These are phyloP conservation scores for Piezodorus guildinii DNA, from an alignment of 1,140 invertebrate genomes.

Conservation along the genomic window DNA sequence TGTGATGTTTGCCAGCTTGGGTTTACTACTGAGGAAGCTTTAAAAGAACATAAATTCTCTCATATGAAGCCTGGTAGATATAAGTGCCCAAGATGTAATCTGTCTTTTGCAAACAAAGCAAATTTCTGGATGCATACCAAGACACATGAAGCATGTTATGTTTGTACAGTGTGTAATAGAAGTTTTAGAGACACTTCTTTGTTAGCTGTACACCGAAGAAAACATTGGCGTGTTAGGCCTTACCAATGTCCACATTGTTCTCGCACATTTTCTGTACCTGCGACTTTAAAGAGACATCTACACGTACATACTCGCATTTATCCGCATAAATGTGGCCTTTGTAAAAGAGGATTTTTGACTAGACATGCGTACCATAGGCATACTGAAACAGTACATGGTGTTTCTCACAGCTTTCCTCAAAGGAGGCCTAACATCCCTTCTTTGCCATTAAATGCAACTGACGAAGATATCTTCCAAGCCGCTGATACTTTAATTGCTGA, in stretches of 20 bases:
- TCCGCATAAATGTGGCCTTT: constrained; percentile 18
- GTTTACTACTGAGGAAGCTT: constrained; percentile 13
- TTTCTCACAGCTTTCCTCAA: background rate
- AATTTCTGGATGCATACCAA: constrained; percentile 23
- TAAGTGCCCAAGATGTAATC: constrained; percentile 16
- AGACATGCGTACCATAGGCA: constrained; percentile 19
- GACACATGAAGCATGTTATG: constrained; percentile 20
- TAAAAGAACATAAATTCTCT: constrained; percentile 18
- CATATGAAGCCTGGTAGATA: constrained; percentile 19
- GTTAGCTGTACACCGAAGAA: constrained; percentile 22
- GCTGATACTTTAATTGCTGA: constrained; percentile 23
- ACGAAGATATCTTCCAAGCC: constrained; percentile 25
- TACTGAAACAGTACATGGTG: constrained; percentile 14
- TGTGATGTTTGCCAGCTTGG: constrained; percentile 20
- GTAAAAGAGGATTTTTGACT: constrained; percentile 19
- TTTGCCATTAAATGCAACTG: constrained; percentile 23
- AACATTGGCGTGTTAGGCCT: constrained; percentile 20
- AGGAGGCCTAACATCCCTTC: background rate
- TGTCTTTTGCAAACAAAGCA: constrained; percentile 1
- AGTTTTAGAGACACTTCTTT: constrained; percentile 22
- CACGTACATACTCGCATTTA: constrained; percentile 18
- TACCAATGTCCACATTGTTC: constrained; percentile 24
- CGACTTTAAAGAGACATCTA: constrained; percentile 18
- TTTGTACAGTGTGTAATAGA: constrained; percentile 19
- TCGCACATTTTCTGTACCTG: constrained; percentile 19